These are phyloP conservation scores for Linnaemya tessellans DNA, from an alignment of 2,888 invertebrate species.

Conservation along the genomic window DNA sequence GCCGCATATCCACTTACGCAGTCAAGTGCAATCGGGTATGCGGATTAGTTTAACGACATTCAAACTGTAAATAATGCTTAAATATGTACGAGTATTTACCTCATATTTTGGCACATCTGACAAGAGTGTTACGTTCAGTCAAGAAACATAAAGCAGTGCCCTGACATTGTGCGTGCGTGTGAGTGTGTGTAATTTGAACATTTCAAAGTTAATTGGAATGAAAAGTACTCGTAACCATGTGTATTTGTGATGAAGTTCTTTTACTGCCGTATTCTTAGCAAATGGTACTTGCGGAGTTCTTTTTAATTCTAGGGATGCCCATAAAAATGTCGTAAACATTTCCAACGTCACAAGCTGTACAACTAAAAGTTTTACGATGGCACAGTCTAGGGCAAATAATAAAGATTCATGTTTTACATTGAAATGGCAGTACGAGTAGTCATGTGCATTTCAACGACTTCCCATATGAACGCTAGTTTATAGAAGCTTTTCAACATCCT, in stretches of 20 bases:
- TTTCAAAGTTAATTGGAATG: conserved; percentile 49
- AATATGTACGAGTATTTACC: neutral
- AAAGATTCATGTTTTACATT: conserved; percentile 34
- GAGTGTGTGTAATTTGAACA: neutral
- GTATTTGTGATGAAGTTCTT: conserved; percentile 22
- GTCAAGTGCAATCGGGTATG: neutral
- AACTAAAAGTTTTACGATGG: conserved; percentile 56
- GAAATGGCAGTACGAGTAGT: conserved; percentile 17
- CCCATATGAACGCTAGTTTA: neutral
- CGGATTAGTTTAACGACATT: conserved; percentile 10
- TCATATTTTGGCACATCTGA: conserved; percentile 1
- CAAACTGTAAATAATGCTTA: conserved; percentile 28
- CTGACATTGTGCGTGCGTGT: neutral
- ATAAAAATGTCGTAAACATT: conserved; percentile 51
- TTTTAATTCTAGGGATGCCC: conserved; percentile 32
- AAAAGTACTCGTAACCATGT: neutral
- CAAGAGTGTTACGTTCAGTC: neutral
- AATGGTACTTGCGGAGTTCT: conserved; percentile 1
- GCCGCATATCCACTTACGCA: neutral
- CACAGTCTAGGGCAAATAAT: conserved; percentile 55
- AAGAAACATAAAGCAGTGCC: neutral
- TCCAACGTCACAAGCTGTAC: conserved; percentile 15
- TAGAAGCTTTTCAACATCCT: conserved; percentile 28
- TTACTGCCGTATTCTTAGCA: conserved; percentile 34
- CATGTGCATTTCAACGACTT: conserved; percentile 2